Evolutionary conservation across 2,888 invertebrate genomes (phyloP), one percentile per base, ranked within the genome.

Genomic region (Neoaliturus tenellus): DNA sequence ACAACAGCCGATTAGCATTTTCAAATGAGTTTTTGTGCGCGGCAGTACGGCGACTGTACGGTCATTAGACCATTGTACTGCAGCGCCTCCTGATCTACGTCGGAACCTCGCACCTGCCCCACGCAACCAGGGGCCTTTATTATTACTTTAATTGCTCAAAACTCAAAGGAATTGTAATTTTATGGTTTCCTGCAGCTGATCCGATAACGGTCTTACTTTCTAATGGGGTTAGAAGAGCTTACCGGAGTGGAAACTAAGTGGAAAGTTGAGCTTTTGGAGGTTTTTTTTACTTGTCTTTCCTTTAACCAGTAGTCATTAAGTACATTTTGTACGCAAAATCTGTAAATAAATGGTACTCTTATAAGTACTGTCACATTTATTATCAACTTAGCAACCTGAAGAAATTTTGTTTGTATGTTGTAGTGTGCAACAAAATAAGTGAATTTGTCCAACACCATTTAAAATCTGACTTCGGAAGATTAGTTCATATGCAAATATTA

Each of bases 161-260:
- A 78, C 55, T 20, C 35, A 28, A 78, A 55, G 55, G 44, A 75
- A 75, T 44, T 75, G 51, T 78, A 78, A 78, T 78, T 78, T 78
- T 78, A 78, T 78, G 78, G 55, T 78, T 78, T 78, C 78, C 78
- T 78, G 78, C 78, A 78, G 78, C 78, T 78, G 78, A 55, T 14
- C 23, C 23, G 69, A 67, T 67, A 67, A 69, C 69, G 69, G 69
- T 33, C 69, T 35, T n/a, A 39, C 69, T 39, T 39, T 62, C 62
- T 28, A 28, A 17, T 14, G 17, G 17, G 2, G 62, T 4, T 55
- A 3, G 23, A 12, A 4, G 62, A 17, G 14, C 25, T 62, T 28
- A 25, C 25, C 31, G 62, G 14, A 62, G 3, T 31, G 62, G 17
- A 62, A 28, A 44, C 44, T n/a, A n/a, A n/a, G n/a, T n/a, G n/a